Percentiles rank a stretch among this genome's conserved stretches.
Conservation (phyloP, 2,888 invertebrate genomes). For the Tachina grossa region DNA sequence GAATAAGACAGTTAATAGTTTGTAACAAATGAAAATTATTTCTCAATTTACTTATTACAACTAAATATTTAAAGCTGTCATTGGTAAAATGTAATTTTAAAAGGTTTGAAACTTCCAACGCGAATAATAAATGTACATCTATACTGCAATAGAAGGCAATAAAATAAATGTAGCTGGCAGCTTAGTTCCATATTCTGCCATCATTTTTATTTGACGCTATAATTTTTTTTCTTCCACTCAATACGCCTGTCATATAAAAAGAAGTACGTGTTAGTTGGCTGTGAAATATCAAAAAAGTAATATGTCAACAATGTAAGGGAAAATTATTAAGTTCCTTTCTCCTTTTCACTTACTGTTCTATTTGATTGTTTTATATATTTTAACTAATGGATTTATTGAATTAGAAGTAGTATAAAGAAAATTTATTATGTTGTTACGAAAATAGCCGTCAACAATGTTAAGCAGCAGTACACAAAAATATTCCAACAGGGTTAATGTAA, state of each 20-base stretch:
- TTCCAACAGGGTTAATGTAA: too few species aligned
- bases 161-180: background rate
- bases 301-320: background rate
- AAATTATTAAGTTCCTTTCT: background rate
- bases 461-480: too few species aligned
- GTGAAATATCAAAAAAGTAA: slow-evolving; percentile 29
- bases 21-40: too few species aligned
- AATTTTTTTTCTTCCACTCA: background rate
- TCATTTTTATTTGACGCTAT: background rate
- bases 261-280: slow-evolving; percentile 23
- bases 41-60: too few species aligned
- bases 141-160: too few species aligned
- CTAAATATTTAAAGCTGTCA: background rate
- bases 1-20: too few species aligned
- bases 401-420: too few species aligned
- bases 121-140: too few species aligned
- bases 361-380: background rate
- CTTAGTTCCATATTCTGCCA: background rate
- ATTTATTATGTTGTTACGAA: too few species aligned
- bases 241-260: background rate
- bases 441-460: too few species aligned
- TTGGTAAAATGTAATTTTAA: slow-evolving; percentile 15
- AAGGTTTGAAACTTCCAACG: too few species aligned
- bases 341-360: background rate
- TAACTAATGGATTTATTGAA: background rate